Percentiles rank a stretch among this genome's conserved stretches.
Conservation (phyloP, 2,888 invertebrate genomes). For the Mantis religiosa region DNA sequence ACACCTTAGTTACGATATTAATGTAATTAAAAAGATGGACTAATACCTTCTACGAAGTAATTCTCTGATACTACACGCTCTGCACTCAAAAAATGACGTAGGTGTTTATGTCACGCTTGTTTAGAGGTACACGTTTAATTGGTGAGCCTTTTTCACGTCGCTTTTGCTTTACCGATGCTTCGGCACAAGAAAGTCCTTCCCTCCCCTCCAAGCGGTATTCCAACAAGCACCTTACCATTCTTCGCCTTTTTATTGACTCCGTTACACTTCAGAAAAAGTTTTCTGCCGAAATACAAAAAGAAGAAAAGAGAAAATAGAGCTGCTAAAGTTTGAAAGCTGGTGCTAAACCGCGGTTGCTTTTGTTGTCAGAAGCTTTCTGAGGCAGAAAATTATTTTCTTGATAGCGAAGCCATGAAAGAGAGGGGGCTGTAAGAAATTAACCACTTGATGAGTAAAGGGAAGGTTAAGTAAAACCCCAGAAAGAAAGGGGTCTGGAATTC, state of each 20-base stretch:
- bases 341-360: conserved; percentile 4
- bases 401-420: neutral
- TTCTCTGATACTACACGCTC: too few relatives aligned
- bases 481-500: neutral
- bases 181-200: neutral
- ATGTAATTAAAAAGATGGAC: too few relatives aligned
- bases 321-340: conserved; percentile 8
- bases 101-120: too few relatives aligned
- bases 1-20: too few relatives aligned
- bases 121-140: neutral
- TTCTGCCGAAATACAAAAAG: neutral
- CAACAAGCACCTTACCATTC: neutral
- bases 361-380: conserved; percentile 5
- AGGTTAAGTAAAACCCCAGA: neutral
- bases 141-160: neutral
- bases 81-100: too few relatives aligned
- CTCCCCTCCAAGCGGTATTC: neutral
- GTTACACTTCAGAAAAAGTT: neutral
- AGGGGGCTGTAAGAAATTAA: conserved; percentile 6
- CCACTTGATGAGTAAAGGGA: conserved; percentile 1
- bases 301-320: neutral
- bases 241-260: neutral
- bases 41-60: too few relatives aligned
- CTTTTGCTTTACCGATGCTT: neutral
- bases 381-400: conserved; percentile 16